Evolutionary conservation across 2,113 vertebrate species (phyloP).

Genomic region (rat (Rattus norvegicus)): GRCr8 NC_086028.1:36275501-36276000

Average conservation of each 20-base stretch:
- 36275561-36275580: fast-evolving
- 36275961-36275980: neutral
- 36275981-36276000: neutral
- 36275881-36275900: neutral
- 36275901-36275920: neutral
- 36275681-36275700: neutral
- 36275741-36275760: neutral
- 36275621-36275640: neutral
- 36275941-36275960: neutral
- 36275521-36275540: neutral
- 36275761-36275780: fast-evolving
- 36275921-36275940: neutral
- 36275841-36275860: neutral
- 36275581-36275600: neutral
- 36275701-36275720: too few relatives aligned
- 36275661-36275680: fast-evolving
- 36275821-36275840: neutral
- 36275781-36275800: neutral
- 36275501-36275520: neutral
- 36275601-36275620: neutral
- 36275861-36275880: neutral
- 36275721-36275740: neutral
- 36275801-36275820: neutral
- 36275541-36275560: neutral
- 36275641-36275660: neutral